Conservation (phyloP, 1,140 invertebrate genomes). For the Zaprionus capensis region DNA sequence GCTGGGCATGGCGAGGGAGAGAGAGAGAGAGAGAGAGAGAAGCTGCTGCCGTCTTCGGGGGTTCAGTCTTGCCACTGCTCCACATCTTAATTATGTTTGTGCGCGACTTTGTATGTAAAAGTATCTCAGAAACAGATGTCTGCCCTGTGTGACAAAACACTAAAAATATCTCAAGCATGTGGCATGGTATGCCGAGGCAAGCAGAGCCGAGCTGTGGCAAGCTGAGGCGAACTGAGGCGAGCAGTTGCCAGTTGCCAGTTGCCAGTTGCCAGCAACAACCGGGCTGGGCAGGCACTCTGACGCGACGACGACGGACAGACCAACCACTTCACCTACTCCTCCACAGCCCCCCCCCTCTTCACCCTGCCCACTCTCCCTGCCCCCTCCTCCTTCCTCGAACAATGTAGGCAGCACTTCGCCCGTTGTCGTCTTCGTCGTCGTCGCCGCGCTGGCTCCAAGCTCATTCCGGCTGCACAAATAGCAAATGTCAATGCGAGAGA, state of each 20-base stretch:
- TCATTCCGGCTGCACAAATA: slow-evolving; percentile 37
- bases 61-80: slow-evolving; percentile 4
- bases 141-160: slow-evolving; percentile 61
- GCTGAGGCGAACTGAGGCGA: slow-evolving; percentile 4
- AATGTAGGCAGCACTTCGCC: background rate
- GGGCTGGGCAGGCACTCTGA: slow-evolving; percentile 38
- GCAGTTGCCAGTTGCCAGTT: slow-evolving; percentile 28
- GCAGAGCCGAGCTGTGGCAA: slow-evolving; percentile 10
- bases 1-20: too few relatives aligned
- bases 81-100: slow-evolving; percentile 57
- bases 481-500: slow-evolving; percentile 49
- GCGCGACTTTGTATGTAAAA: slow-evolving; percentile 46
- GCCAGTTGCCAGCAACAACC: slow-evolving; percentile 44
- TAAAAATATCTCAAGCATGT: slow-evolving; percentile 67
- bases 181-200: slow-evolving; percentile 52
- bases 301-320: background rate
- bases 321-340: slow-evolving; percentile 1
- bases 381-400: background rate
- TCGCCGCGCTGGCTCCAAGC: slow-evolving; percentile 11
- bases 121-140: slow-evolving; percentile 62
- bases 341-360: background rate
- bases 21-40: too few relatives aligned
- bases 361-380: background rate
- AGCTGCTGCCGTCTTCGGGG: background rate
- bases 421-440: background rate